phyloP scores from a whole-genome alignment of 2,888 invertebrate species.

The Conus canariensis region DNA sequence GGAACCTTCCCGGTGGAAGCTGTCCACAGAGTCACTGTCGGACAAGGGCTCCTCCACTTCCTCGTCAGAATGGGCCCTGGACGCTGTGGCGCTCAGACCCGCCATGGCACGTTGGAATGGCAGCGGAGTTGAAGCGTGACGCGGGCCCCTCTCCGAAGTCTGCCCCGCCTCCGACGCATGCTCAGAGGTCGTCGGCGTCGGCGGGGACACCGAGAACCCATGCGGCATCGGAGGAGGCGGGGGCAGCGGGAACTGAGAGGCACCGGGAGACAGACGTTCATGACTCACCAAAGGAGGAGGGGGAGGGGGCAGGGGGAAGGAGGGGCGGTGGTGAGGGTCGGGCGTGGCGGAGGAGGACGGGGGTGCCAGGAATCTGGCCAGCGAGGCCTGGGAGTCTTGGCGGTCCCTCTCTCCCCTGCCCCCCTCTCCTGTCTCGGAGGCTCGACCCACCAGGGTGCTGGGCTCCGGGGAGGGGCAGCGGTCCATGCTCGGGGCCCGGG shows the following conservation, averaged over 20 bases:
- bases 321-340: neutral
- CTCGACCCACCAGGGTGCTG: constrained; percentile 36
- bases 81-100: constrained; percentile 15
- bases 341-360: constrained; percentile 20
- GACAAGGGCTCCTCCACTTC: constrained; percentile 51
- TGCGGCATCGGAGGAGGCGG: constrained; percentile 12
- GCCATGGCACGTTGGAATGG: constrained; percentile 30
- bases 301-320: neutral
- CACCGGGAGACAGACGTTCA: neutral
- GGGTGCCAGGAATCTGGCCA: constrained; percentile 38
- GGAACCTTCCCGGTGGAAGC: constrained; percentile 59
- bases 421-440: neutral
- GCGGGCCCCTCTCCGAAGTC: neutral
- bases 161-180: neutral
- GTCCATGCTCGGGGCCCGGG: constrained; percentile 52
- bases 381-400: constrained; percentile 24
- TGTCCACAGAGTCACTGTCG: constrained; percentile 56
- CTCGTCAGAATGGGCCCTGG: constrained; percentile 32
- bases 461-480: constrained; percentile 40
- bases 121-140: neutral
- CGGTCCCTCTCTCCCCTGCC: neutral
- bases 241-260: neutral
- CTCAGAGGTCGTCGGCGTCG: constrained; percentile 25
- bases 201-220: neutral
- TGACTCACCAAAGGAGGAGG: neutral